Percentiles rank a stretch among this genome's conserved stretches.
Conservation (phyloP, 2,113 vertebrate species). For the Seriola quinqueradiata region DNA sequence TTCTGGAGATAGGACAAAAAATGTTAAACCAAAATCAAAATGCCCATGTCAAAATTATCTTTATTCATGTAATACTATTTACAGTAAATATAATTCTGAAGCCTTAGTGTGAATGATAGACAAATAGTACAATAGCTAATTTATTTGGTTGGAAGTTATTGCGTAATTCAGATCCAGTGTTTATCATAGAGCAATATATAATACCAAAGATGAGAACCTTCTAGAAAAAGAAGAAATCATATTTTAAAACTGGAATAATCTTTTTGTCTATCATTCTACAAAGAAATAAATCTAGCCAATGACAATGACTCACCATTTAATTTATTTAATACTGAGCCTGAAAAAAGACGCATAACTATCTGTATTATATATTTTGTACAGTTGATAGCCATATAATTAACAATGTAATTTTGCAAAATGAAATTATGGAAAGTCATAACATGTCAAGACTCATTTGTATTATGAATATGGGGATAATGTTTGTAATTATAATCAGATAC, state of each 20-base stretch:
- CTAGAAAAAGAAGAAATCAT: not conserved
- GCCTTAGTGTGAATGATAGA: not conserved
- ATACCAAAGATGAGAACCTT: constrained; percentile 7
- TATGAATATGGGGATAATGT: not conserved
- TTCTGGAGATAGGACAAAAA: not conserved
- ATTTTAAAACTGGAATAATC: constrained; percentile 3
- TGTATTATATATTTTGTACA: constrained; percentile 40
- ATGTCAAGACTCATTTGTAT: constrained; percentile 15
- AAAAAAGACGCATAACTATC: constrained; percentile 12
- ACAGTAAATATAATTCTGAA: constrained; percentile 38
- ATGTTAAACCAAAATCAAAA: constrained; percentile 5
- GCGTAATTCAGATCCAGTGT: not conserved
- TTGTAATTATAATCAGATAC: not conserved
- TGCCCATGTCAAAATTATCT: constrained; percentile 15
- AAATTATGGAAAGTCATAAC: constrained; percentile 13
- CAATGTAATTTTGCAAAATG: constrained; percentile 24
- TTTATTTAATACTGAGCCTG: constrained; percentile 10
- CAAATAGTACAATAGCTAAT: not conserved
- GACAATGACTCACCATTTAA: not conserved
- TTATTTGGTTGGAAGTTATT: not conserved
- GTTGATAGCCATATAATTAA: constrained; percentile 11
- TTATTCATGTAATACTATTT: constrained; percentile 54
- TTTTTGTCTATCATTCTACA: not conserved
- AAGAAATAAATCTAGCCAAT: constrained; percentile 7
- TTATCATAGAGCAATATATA: not conserved